Evolutionary conservation across 2,888 invertebrate species (phyloP), one percentile per base, ranked within the genome.

Genomic region (Erynnis tages): DNA sequence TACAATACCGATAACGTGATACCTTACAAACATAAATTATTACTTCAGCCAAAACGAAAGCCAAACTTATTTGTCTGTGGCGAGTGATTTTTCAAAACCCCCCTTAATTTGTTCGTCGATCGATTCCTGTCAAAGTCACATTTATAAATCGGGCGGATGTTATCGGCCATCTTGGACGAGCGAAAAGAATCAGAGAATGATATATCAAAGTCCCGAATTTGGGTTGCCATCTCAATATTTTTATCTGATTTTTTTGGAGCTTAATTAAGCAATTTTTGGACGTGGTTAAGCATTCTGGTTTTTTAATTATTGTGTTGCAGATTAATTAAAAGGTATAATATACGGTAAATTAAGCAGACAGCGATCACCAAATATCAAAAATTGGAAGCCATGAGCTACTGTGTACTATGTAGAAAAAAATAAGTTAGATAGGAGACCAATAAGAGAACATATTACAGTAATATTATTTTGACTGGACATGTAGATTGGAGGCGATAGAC

Each of bases 141-240:
- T 71, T 75, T 74, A 80, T 79, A 80, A 80, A 81, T 79, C 63
- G 69, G 62, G 55, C 54, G 63, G 73, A 73, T 76, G 56, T 67
- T 79, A 86, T 85, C 83, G 56, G 57, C 56, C 57, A 63, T 62
- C 59, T 58, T 53, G 43, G 54, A 34, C 52, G 52, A 56, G 54
- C 47, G 58, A 62, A n/a, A 62, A 54, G 58, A 53, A 56, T 56
- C 59, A 65, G n/a, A n/a, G n/a, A 77, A 79, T 82, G 76, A 86
- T 86, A 80, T 78, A 82, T 86, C 85, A 86, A 84, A 79, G 78
- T 79, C 77, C 61, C 62, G 67, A 71, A 79, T 81, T 76, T 71
- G 66, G 79, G 78, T 75, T 82, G 78, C 73, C 71, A 78, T 80
- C 77, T 80, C 71, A 79, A 80, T 71, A 77, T 78, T 76, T 71